These are phyloP conservation scores for Heliothis virescens DNA, from an alignment of 1,140 invertebrate genomes.

Conservation along the genomic window DNA sequence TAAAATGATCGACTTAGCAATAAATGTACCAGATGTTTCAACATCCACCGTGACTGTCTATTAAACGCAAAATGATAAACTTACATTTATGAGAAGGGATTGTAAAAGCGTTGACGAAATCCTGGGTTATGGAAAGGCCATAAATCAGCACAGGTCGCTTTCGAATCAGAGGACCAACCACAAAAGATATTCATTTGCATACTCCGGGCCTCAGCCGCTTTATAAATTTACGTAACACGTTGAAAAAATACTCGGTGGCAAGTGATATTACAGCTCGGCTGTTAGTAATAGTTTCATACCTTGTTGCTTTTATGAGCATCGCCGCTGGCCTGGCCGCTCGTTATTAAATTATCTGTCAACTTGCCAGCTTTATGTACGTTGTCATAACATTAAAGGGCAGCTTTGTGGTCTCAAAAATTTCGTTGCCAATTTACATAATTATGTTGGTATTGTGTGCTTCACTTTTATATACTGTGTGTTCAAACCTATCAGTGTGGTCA, in stretches of 20 bases:
- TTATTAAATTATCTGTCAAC: conserved; percentile 52
- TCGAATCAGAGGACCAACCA: not conserved
- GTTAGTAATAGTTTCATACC: conserved; percentile 51
- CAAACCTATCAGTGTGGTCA: not conserved
- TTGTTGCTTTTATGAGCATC: conserved; percentile 49
- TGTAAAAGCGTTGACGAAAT: not conserved
- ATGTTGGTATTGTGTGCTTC: not conserved
- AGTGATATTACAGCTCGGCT: conserved; percentile 29
- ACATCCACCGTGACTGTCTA: not conserved
- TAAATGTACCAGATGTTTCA: not conserved
- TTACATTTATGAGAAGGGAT: not conserved
- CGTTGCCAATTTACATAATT: conserved; percentile 21
- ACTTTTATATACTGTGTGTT: not conserved
- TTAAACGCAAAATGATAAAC: too few relatives aligned
- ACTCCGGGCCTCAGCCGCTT: not conserved
- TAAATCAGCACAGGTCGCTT: not conserved
- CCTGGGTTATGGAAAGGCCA: not conserved
- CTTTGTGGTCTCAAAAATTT: conserved; percentile 37
- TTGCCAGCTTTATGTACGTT: conserved; percentile 47
- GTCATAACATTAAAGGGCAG: conserved; percentile 35
- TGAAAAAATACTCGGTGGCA: conserved; percentile 14
- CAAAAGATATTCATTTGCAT: not conserved
- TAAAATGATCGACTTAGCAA: not conserved
- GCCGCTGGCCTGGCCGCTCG: conserved; percentile 20
- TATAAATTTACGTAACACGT: conserved; percentile 13